Evolutionary conservation across 2,888 invertebrate species (phyloP).

Genomic region (Germaria angustata): DNA sequence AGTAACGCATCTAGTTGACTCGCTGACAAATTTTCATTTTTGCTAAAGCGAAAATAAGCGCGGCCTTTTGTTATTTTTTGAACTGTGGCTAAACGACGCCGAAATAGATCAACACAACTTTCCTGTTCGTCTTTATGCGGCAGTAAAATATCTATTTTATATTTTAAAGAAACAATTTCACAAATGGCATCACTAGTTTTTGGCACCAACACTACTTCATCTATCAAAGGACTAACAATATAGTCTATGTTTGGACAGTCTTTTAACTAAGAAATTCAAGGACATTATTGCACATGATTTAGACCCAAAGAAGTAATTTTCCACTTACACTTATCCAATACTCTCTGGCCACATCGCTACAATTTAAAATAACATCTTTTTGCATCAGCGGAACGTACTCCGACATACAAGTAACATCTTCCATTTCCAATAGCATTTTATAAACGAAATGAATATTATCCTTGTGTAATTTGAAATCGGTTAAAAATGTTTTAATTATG

Average conservation of each 20-base stretch:
- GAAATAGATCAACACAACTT: background rate
- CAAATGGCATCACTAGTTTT: slow-evolving; percentile 64
- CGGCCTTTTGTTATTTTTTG: slow-evolving; percentile 67
- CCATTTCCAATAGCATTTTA: slow-evolving; percentile 72
- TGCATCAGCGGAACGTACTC: slow-evolving; percentile 68
- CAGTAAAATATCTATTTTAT: slow-evolving; percentile 64
- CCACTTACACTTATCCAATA: slow-evolving; percentile 58
- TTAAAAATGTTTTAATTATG: slow-evolving; percentile 34
- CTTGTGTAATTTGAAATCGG: slow-evolving; percentile 13
- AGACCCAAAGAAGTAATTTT: background rate
- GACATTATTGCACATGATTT: background rate
- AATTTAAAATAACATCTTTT: slow-evolving; percentile 43
- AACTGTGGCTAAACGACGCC: slow-evolving; percentile 68
- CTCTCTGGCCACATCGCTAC: background rate
- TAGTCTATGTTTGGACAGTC: slow-evolving; percentile 69
- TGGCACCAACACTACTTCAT: slow-evolving; percentile 72
- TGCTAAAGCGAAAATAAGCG: slow-evolving; percentile 66
- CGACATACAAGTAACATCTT: slow-evolving; percentile 72
- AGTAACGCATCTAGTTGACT: background rate
- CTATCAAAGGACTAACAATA: slow-evolving; percentile 68
- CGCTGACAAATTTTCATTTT: background rate
- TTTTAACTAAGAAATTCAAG: slow-evolving; percentile 22
- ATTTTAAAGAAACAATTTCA: slow-evolving; percentile 38
- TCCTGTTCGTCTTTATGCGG: slow-evolving; percentile 69
- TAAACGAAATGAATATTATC: slow-evolving; percentile 71